Evolutionary conservation across 2,113 vertebrate species (phyloP).

Genomic region (Actinemys pallida): DNA sequence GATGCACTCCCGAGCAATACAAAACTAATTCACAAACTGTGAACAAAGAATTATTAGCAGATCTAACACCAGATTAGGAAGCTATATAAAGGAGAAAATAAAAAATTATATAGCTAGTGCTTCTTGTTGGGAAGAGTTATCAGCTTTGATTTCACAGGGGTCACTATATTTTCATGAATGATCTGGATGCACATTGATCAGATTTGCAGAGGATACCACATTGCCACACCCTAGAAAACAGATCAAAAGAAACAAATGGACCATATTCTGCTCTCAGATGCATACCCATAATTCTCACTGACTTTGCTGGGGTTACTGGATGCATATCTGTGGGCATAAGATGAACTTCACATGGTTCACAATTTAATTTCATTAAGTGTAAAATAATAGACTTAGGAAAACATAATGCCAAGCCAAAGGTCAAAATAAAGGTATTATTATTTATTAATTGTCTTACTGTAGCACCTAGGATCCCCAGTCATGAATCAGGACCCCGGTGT

Average conservation of each 20-base stretch:
- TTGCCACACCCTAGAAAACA: not conserved
- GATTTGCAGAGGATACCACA: slow-evolving; percentile 51
- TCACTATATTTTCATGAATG: not conserved
- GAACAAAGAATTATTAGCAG: not conserved
- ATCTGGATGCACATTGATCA: slow-evolving; percentile 24
- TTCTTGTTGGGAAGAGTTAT: not conserved
- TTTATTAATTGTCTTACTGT: not conserved
- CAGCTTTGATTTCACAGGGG: not conserved
- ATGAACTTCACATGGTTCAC: not conserved
- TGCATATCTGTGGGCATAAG: not conserved
- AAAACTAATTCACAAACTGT: slow-evolving; percentile 7
- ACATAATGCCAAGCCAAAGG: not conserved
- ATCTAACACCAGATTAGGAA: not conserved
- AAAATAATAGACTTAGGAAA: not conserved
- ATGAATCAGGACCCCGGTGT: not conserved
- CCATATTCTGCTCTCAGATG: not conserved
- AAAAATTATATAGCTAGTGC: not conserved
- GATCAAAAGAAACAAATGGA: slow-evolving; percentile 9
- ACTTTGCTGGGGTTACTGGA: not conserved
- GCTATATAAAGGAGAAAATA: not conserved
- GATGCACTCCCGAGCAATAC: not conserved
- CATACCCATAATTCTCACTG: not conserved
- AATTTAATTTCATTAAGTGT: not conserved
- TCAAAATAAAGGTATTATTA: not conserved
- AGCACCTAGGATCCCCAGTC: not conserved